Base-by-base conservation (phyloP, 2,113 vertebrate genomes). In the Acrocephalus kingi region DNA sequence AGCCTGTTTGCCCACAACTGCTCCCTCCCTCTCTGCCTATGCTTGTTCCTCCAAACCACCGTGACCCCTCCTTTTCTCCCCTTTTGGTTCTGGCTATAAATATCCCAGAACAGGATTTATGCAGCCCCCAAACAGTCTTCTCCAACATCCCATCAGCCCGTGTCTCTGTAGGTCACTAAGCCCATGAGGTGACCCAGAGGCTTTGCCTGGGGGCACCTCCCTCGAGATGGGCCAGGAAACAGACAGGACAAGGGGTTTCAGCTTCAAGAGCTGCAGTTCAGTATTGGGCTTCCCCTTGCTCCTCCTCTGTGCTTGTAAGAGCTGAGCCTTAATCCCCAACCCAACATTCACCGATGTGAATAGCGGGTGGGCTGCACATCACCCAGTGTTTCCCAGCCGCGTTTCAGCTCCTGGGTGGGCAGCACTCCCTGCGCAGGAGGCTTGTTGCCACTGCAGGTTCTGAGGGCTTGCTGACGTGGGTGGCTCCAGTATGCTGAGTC, bases 391-490 rank as follows among this genome's bases (percentile, higher is more conserved):
- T 85, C 52, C 28, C 52, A 63, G 61, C 11, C 15, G 2, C 0
- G 6, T 59, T 62, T 84, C 72, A 45, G 33, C 28, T 46, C 33
- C 63, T 21, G 25, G 28, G 7, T 11, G 17, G 31, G 51, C 83
- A 67, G 49, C 1, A 0, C 5, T n/a, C 30, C 25, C 27, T 0
- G 0, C 2, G 15, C 30, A 55, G 39, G 16, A 37, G 15, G 6
- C 25, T 20, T 4, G 6, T 4, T 23, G 39, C 7, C 5, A 0
- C 63, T 33, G 39, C 9, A 21, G 58, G 22, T 10, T 49, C 72
- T 1, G 15, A 37, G 24, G 20, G 23, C 13, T 67, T 18, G 27
- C 6, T 3, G 2, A 14, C 3, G 19, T 7, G 27, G 1, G 21
- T 11, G 48, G n/a, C 22, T 23, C 37, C 1, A 1, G 24, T 0